phyloP scores from a whole-genome alignment of 2,797 vertebrate species.

The Craterocephalus amniculus region DNA sequence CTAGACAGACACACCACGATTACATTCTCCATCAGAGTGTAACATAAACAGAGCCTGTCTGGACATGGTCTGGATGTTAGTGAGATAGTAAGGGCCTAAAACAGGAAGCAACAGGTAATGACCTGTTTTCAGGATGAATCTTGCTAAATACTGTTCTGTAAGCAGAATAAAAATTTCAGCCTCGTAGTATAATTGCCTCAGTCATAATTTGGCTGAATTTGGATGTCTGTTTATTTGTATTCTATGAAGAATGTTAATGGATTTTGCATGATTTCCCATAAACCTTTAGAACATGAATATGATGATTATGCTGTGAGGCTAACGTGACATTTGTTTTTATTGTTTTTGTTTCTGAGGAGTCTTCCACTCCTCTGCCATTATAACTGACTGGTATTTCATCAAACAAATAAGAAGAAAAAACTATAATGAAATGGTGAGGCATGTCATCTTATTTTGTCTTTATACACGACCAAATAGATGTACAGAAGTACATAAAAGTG shows the following conservation, averaged over 20 bases:
- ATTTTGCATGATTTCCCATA: too few species aligned
- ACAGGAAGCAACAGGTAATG: conserved; percentile 34
- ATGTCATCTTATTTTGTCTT: conserved; percentile 10
- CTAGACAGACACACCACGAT: conserved; percentile 21
- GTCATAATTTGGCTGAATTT: too few species aligned
- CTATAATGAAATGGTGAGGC: not conserved
- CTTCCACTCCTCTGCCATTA: not conserved
- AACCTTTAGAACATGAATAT: too few species aligned
- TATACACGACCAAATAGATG: conserved; percentile 7
- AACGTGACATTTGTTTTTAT: not conserved
- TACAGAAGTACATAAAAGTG: not conserved
- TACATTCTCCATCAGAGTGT: conserved; percentile 37
- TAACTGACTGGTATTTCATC: not conserved
- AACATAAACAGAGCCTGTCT: conserved; percentile 60
- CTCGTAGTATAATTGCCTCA: too few species aligned
- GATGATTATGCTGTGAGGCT: too few species aligned
- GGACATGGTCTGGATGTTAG: conserved; percentile 48
- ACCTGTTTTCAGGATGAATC: not conserved
- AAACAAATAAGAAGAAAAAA: not conserved
- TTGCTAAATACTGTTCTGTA: not conserved
- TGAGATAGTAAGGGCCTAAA: conserved; percentile 20
- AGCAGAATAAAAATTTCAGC: not conserved
- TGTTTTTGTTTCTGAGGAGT: not conserved
- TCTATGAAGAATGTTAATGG: too few species aligned
- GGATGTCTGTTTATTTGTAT: too few species aligned